These are phyloP conservation scores for Colinus virginianus DNA, from an alignment of 2,113 vertebrate species.

Conservation along the genomic window DNA sequence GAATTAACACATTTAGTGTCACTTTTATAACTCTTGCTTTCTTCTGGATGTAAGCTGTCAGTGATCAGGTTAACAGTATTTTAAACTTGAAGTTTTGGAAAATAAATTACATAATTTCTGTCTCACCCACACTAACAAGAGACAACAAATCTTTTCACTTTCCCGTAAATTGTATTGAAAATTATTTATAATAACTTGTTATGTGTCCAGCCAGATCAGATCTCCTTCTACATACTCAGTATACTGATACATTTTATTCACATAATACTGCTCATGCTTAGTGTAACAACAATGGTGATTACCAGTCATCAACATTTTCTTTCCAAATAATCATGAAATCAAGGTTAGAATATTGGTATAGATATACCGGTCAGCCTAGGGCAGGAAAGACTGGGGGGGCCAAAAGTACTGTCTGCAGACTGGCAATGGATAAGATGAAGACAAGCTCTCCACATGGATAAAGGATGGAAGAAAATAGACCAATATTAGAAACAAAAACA, in stretches of 20 bases:
- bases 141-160: neutral
- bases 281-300: neutral
- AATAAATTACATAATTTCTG: neutral
- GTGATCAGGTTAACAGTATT: neutral
- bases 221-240: neutral
- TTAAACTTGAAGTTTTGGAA: neutral
- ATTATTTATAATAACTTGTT: neutral
- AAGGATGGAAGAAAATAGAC: neutral
- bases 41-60: neutral
- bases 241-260: neutral
- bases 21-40: neutral
- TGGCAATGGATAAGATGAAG: neutral
- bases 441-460: neutral
- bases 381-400: neutral
- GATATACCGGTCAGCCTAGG: neutral
- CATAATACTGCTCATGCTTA: neutral
- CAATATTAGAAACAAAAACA: neutral
- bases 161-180: neutral
- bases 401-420: neutral
- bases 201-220: neutral
- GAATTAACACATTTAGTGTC: neutral
- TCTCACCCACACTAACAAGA: neutral
- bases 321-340: neutral
- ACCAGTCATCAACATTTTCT: neutral
- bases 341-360: neutral